Conservation (phyloP, 2,113 vertebrate species). For the Rhea americana region DNA sequence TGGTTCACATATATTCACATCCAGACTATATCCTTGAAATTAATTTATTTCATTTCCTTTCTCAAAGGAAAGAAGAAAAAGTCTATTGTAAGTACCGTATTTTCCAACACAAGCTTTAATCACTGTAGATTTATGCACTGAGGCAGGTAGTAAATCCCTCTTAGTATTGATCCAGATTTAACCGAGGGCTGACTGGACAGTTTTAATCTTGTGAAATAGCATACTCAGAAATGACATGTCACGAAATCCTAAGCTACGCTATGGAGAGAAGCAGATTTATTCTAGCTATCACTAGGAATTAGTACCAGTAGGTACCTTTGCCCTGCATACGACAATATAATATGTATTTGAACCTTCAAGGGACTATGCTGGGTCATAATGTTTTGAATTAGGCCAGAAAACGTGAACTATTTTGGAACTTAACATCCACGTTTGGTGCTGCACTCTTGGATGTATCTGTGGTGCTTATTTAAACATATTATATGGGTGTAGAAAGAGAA, state of each 20-base stretch:
- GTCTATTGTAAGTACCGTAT: neutral
- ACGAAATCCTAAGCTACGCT: conserved; percentile 2
- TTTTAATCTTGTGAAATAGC: conserved; percentile 50
- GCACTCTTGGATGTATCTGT: neutral
- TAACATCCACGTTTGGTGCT: neutral
- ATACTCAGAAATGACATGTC: conserved; percentile 3
- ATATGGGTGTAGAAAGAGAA: neutral
- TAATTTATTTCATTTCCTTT: conserved; percentile 32
- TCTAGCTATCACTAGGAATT: neutral
- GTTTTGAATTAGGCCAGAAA: neutral
- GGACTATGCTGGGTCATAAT: fast-evolving
- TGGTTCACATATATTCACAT: neutral
- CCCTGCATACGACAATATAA: neutral
- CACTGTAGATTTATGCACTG: conserved; percentile 41
- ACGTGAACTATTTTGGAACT: neutral
- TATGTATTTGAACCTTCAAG: neutral
- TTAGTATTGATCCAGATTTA: conserved; percentile 54
- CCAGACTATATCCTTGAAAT: neutral
- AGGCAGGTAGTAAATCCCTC: conserved; percentile 57
- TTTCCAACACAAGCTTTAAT: conserved; percentile 36
- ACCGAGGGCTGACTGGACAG: neutral
- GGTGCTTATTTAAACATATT: neutral
- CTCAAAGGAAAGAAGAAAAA: conserved; percentile 16
- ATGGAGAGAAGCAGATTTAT: conserved; percentile 44
- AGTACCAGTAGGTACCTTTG: neutral